phyloP scores from a whole-genome alignment of 2,113 vertebrate species.

The Solenodon paradoxus region DNA sequence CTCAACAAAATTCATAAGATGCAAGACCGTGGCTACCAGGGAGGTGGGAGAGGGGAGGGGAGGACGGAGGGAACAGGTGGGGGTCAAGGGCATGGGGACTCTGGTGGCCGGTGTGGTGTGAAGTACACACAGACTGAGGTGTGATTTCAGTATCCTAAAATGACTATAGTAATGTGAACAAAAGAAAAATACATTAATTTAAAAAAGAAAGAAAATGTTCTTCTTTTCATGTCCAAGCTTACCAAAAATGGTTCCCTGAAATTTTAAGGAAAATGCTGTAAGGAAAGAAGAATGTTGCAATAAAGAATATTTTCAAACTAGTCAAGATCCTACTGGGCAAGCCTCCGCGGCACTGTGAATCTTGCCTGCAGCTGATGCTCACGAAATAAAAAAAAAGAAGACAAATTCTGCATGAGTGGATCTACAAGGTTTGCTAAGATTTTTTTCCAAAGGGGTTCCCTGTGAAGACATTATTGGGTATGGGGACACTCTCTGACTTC shows the following conservation, averaged over 20 bases:
- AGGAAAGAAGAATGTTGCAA: background rate
- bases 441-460: constrained; percentile 10
- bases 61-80: too few species aligned
- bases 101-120: too few species aligned
- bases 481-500: background rate
- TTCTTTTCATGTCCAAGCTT: background rate
- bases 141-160: too few species aligned
- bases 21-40: too few species aligned
- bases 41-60: too few species aligned
- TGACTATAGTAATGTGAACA: too few species aligned
- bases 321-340: background rate
- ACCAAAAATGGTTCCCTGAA: background rate
- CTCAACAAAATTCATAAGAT: too few species aligned
- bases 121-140: too few species aligned
- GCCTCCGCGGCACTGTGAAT: fast-evolving
- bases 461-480: background rate
- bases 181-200: too few species aligned
- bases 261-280: background rate
- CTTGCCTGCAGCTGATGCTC: background rate
- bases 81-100: too few species aligned
- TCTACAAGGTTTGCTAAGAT: background rate
- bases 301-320: background rate
- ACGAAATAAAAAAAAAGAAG: background rate
- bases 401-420: background rate
- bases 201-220: background rate